Conservation (phyloP, 1,140 invertebrate species). For the Lucilia sericata region DNA sequence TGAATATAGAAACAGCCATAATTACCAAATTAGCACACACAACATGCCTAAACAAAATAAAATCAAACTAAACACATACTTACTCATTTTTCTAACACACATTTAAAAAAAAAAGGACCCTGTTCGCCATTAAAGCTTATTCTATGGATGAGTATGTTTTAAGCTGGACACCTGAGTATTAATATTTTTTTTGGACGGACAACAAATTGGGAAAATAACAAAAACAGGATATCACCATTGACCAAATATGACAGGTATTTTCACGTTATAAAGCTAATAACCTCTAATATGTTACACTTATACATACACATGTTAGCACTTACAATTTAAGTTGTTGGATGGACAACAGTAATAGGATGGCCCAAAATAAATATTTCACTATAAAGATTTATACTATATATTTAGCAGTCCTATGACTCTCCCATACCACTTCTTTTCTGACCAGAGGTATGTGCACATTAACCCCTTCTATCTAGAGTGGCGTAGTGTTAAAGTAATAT, state of each 20-base stretch:
- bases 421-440: no score
- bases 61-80: neutral
- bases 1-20: neutral
- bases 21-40: neutral
- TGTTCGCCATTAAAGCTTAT: no score
- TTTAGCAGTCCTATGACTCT: no score
- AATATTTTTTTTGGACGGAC: neutral
- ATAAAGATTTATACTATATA: no score
- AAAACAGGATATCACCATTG: conserved; percentile 27
- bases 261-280: conserved; percentile 39
- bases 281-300: neutral
- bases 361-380: no score
- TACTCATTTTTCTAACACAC: neutral
- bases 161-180: neutral
- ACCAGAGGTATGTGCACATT: no score
- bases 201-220: neutral
- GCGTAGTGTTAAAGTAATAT: no score
- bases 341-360: no score
- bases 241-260: conserved; percentile 38
- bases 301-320: neutral
- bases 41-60: neutral
- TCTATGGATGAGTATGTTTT: neutral
- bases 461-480: no score
- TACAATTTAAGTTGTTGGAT: no score
- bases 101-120: no score